phyloP scores from a whole-genome alignment of 2,113 vertebrate species.

The Ranitomeya variabilis region DNA sequence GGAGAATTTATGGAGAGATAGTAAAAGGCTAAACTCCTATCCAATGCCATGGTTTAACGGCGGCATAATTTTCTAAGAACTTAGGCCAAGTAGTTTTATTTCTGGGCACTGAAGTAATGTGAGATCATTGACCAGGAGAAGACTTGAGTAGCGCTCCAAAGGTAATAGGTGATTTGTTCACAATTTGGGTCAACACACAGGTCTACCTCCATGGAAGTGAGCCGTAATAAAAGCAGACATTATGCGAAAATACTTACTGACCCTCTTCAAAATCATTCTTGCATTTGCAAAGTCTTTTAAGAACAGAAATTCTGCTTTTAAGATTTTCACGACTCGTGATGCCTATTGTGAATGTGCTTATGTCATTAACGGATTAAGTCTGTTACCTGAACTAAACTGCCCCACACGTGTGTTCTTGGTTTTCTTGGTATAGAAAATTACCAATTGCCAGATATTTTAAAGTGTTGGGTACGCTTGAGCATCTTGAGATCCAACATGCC shows the following conservation, averaged over 20 bases:
- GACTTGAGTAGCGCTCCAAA: not conserved
- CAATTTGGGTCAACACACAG: conserved; percentile 17
- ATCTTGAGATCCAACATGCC: too few species aligned
- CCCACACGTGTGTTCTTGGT: too few species aligned
- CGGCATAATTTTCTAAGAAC: conserved; percentile 33
- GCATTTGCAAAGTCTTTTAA: not conserved
- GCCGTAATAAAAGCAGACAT: not conserved
- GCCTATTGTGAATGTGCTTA: not conserved
- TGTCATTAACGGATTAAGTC: not conserved
- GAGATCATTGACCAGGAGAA: conserved; percentile 21
- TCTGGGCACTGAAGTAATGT: conserved; percentile 20
- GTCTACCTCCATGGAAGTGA: not conserved
- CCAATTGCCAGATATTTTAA: too few species aligned
- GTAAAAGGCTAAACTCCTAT: conserved; percentile 33
- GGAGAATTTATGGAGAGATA: conserved; percentile 52
- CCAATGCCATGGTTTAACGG: conserved; percentile 20
- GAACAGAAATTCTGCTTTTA: not conserved
- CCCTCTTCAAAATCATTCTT: not conserved
- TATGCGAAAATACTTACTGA: not conserved
- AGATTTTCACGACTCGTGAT: not conserved
- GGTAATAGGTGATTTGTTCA: conserved; percentile 14
- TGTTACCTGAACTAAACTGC: too few species aligned
- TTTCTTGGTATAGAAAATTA: too few species aligned
- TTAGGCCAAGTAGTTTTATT: conserved; percentile 33
- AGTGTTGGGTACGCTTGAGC: too few species aligned